A percentile compares a stretch with the other conserved stretches of the same genome.
phyloP scores from a whole-genome alignment of 2,797 vertebrate genomes.

The Micromesistius poutassou region DNA sequence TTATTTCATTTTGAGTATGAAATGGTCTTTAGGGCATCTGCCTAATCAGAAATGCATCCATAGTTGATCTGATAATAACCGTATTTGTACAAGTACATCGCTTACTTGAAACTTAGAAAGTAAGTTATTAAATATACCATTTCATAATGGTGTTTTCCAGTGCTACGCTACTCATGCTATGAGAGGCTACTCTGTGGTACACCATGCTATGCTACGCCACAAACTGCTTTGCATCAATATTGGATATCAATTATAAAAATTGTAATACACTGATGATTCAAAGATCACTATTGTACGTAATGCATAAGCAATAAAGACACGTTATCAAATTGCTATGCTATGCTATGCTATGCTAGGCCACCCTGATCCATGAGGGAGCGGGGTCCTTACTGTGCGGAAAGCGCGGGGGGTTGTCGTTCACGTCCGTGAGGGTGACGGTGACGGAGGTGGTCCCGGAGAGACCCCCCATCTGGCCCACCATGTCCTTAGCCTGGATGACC shows the following conservation, averaged over 20 bases:
- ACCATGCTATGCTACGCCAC: not conserved
- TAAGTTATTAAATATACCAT: not conserved
- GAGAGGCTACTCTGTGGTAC: not conserved
- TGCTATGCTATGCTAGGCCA: not conserved
- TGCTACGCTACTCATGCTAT: not conserved
- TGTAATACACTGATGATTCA: no score
- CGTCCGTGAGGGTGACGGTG: constrained; percentile 90
- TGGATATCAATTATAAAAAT: no score
- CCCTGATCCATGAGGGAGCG: constrained; percentile 14
- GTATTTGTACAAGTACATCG: not conserved
- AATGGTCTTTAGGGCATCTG: not conserved
- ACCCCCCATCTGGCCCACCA: constrained; percentile 96
- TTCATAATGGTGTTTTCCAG: not conserved
- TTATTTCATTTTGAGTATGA: not conserved
- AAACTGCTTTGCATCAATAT: not conserved
- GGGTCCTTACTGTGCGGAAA: constrained; percentile 85
- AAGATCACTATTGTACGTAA: not conserved
- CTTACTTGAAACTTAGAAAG: not conserved
- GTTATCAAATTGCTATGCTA: not conserved
- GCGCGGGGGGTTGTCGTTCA: constrained; percentile 93
- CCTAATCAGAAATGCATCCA: not conserved
- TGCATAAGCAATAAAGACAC: not conserved
- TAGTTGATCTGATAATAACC: not conserved
- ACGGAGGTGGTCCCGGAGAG: constrained; percentile 94
- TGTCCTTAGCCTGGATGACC: constrained; percentile 98